Evolutionary conservation across 2,797 vertebrate genomes (phyloP).

Genomic region (Xiphorhynchus erythropygius): DNA sequence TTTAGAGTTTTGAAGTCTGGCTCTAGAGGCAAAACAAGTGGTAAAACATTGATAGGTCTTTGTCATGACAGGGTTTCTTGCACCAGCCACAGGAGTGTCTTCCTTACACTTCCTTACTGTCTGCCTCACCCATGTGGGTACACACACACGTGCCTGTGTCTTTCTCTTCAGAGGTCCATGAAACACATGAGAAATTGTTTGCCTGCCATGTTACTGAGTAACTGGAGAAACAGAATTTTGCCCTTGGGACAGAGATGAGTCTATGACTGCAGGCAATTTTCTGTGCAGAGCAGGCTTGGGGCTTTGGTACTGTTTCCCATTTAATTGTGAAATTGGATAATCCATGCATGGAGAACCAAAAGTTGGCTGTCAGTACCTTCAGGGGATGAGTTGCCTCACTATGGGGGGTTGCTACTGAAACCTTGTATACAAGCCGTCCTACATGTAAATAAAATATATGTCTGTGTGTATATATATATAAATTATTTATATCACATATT

Average conservation of each 20-base stretch:
- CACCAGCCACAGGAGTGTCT: neutral
- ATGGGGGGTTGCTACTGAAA: neutral
- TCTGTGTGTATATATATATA: neutral
- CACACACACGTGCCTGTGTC: rapidly evolving
- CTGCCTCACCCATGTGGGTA: neutral
- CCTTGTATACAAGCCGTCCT: neutral
- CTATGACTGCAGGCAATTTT: neutral
- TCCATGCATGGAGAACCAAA: neutral
- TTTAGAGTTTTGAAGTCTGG: neutral
- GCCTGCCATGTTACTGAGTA: rapidly evolving
- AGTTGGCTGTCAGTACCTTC: neutral
- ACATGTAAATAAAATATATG: neutral
- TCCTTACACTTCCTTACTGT: no score
- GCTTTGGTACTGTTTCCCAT: neutral
- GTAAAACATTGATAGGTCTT: neutral
- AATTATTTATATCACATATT: neutral
- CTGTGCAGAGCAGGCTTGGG: neutral
- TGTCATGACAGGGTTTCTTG: neutral
- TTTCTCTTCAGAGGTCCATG: neutral
- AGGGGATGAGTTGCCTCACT: neutral
- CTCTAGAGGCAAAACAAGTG: neutral
- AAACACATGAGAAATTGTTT: neutral
- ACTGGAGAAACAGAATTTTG: neutral
- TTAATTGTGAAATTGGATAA: neutral
- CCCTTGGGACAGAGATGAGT: neutral